These are phyloP conservation scores for Rhabdophis nuchalis DNA, from an alignment of 2,797 vertebrate species.

Conservation along the genomic window DNA sequence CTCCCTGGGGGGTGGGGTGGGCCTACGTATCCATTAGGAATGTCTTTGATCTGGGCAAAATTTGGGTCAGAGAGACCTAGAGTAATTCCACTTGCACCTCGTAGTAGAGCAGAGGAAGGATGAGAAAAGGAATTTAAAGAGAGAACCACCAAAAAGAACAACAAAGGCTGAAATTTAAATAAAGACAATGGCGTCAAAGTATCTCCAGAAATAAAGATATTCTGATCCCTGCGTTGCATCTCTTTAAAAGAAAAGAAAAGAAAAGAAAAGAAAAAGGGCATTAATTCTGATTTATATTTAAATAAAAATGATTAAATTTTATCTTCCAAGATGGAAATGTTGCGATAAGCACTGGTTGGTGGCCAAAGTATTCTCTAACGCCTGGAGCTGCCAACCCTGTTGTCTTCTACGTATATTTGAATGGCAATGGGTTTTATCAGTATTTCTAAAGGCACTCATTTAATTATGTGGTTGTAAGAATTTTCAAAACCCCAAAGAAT, in stretches of 20 bases:
- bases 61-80: conserved; percentile 52
- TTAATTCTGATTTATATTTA: conserved; percentile 82
- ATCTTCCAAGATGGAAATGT: conserved; percentile 80
- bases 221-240: conserved; percentile 67
- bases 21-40: conserved; percentile 41
- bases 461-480: conserved; percentile 81
- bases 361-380: conserved; percentile 80
- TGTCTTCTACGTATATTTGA: conserved; percentile 79
- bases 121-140: conserved; percentile 33
- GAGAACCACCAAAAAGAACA: conserved; percentile 37
- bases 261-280: conserved; percentile 62
- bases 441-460: conserved; percentile 82
- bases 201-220: conserved; percentile 73
- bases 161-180: conserved; percentile 62
- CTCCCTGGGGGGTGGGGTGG: conserved; percentile 16
- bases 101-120: conserved; percentile 56
- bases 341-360: conserved; percentile 78
- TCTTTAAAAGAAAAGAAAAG: conserved; percentile 32
- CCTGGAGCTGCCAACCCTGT: conserved; percentile 74
- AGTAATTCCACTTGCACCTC: conserved; percentile 58
- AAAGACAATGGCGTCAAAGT: conserved; percentile 63
- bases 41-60: conserved; percentile 62
- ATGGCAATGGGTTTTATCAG: conserved; percentile 79
- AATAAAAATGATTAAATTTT: conserved; percentile 84
- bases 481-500: conserved; percentile 81